phyloP scores from a whole-genome alignment of 2,797 vertebrate genomes.

The Cyprinella venusta region DNA sequence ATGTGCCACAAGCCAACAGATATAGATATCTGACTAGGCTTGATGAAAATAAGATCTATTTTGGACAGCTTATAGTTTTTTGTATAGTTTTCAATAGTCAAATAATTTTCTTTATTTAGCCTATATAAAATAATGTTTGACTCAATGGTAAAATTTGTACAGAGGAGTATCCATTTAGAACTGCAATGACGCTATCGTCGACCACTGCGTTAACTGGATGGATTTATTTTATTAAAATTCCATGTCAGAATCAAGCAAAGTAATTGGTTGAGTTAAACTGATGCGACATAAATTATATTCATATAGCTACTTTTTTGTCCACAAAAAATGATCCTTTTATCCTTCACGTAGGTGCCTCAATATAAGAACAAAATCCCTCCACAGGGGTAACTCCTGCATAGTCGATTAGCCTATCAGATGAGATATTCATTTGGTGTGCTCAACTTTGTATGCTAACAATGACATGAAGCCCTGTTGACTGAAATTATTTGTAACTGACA shows the following conservation, averaged over 20 bases:
- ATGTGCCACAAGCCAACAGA: conserved; percentile 3
- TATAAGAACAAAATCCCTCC: background rate
- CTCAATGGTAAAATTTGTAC: background rate
- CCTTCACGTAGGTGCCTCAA: background rate
- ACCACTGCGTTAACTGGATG: background rate
- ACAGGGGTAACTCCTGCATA: background rate
- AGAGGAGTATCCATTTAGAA: background rate
- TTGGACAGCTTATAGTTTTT: background rate
- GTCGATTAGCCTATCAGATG: conserved; percentile 12
- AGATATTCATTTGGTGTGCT: conserved; percentile 35
- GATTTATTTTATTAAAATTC: conserved; percentile 1
- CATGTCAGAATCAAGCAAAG: background rate
- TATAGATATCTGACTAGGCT: background rate
- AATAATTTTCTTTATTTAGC: background rate
- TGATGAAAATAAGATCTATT: background rate
- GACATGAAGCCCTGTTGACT: conserved; percentile 97
- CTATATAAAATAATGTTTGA: background rate
- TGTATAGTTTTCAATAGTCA: background rate
- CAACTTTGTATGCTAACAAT: conserved; percentile 90
- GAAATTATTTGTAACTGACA: conserved; percentile 98
- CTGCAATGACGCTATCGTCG: background rate
- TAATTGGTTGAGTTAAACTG: background rate
- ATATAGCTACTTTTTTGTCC: background rate
- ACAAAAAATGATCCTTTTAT: background rate
- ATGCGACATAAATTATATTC: background rate